Evolutionary conservation across 37 sponge, comb jelly and placozoan species (phyloP), one percentile per base, ranked within the genome.

Genomic region (Beroe ovata): DNA sequence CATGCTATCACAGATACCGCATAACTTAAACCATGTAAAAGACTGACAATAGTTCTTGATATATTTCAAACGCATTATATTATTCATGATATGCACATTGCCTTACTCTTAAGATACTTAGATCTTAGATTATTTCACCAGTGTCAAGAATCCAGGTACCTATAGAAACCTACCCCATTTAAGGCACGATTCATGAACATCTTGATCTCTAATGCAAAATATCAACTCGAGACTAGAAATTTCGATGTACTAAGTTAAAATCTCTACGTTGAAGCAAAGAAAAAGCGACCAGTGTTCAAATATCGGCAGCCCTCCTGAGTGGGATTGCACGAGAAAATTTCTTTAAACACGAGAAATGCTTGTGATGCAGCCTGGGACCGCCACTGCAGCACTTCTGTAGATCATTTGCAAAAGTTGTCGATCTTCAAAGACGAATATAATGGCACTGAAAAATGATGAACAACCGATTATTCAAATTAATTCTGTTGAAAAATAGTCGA

Each of bases 301-400:
- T 66, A 66, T 66, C 69, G 69, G 36, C 69, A 66, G 69, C 69
- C 69, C 36, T 66, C 69, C 36, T 66, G 69, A 66, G 69, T 34
- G 34, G 69, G 69, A 66, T 66, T 66, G 69, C 69, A 66, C 69
- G 69, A 29, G 36, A 66, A 66, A 66, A 26, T 47, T 47, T 47
- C 54, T 47, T 47, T 16, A 47, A 47, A 47, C 6, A 16, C 6
- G 11, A 47, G 54, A 6, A 47, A 11, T 47, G 54, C 54, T 47
- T 47, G 54, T 47, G 54, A 47, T 47, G 54, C 54, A n/a, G n/a
- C 11, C 54, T 47, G 6, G 6, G 54, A 47, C 54, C 54, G 54
- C 11, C 54, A 47, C 11, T 6, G 11, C 11, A 47, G 11, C 54
- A 47, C 54, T 16, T 47, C 6, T 47, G 54, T 11, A 47, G 11